Conservation (phyloP, 2,888 invertebrate species). For the Leucania comma region DNA sequence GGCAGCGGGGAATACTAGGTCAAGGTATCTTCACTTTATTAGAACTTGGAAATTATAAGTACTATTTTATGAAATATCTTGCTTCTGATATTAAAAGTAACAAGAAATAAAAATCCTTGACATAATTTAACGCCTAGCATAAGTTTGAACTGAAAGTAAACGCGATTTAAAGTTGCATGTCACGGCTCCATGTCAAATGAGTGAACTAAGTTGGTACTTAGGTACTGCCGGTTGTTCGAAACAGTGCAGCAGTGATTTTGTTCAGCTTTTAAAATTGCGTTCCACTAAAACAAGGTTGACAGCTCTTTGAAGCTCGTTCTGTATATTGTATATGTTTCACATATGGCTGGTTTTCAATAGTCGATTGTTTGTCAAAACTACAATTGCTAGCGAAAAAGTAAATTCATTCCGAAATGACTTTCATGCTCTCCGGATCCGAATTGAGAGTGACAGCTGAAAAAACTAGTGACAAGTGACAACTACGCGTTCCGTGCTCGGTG, state of each 20-base stretch:
- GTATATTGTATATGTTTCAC: neutral
- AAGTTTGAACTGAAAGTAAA: conserved; percentile 19
- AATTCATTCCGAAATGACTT: conserved; percentile 34
- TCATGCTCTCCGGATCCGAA: conserved; percentile 9
- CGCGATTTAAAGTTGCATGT: conserved; percentile 24
- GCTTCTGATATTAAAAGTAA: conserved; percentile 7
- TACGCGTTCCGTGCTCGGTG: conserved; percentile 16
- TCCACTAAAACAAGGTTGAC: conserved; percentile 31
- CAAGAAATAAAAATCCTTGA: conserved; percentile 23
- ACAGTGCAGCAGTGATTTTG: conserved; percentile 16
- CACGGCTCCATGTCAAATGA: conserved; percentile 28
- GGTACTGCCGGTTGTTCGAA: conserved; percentile 17
- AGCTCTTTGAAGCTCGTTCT: conserved; percentile 15
- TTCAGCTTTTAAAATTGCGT: conserved; percentile 37
- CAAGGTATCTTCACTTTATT: conserved; percentile 43
- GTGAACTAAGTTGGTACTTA: conserved; percentile 14
- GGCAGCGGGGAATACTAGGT: conserved; percentile 17
- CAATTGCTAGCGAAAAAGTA: conserved; percentile 27
- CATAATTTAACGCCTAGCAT: conserved; percentile 11
- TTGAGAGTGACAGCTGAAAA: conserved; percentile 35
- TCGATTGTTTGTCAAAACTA: conserved; percentile 29
- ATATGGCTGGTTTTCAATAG: conserved; percentile 26
- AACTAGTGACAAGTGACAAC: conserved; percentile 17
- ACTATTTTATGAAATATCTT: conserved; percentile 37
- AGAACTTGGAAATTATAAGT: conserved; percentile 34